Evolutionary conservation across 2,113 vertebrate genomes (phyloP).

Genomic region (Vulpes ferrilata): DNA sequence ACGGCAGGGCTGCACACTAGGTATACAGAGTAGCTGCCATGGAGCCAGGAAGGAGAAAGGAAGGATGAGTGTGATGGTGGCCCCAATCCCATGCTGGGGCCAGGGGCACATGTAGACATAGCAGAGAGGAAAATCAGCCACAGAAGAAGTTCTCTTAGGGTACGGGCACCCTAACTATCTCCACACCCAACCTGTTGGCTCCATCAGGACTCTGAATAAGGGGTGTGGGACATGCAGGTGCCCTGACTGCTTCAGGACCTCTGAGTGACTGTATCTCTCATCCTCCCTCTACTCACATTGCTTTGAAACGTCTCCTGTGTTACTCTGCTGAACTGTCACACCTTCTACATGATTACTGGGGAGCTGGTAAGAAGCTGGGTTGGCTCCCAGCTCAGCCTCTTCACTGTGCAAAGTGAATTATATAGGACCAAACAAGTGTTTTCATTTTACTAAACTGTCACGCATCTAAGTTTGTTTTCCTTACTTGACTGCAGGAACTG

Average conservation of each 20-base stretch:
- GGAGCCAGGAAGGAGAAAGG: background rate
- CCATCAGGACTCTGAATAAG: background rate
- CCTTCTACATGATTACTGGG: background rate
- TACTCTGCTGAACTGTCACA: accelerated
- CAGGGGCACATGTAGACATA: background rate
- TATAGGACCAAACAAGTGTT: background rate
- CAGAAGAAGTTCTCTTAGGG: background rate
- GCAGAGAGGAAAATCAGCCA: background rate
- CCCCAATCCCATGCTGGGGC: background rate
- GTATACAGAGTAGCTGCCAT: accelerated
- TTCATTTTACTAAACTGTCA: background rate
- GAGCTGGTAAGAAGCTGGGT: background rate
- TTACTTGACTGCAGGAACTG: background rate
- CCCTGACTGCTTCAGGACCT: background rate
- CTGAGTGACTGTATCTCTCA: background rate
- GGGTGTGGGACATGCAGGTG: background rate
- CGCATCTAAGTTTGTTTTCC: background rate
- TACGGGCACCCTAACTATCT: too few species aligned
- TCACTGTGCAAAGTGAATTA: background rate
- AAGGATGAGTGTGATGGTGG: background rate
- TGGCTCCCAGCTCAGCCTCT: background rate
- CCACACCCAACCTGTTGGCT: background rate
- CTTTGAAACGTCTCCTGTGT: background rate
- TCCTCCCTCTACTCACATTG: background rate
- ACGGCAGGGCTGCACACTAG: background rate